Base-by-base conservation (phyloP, 2,797 vertebrate species). In the Alfaro cultratus region DNA sequence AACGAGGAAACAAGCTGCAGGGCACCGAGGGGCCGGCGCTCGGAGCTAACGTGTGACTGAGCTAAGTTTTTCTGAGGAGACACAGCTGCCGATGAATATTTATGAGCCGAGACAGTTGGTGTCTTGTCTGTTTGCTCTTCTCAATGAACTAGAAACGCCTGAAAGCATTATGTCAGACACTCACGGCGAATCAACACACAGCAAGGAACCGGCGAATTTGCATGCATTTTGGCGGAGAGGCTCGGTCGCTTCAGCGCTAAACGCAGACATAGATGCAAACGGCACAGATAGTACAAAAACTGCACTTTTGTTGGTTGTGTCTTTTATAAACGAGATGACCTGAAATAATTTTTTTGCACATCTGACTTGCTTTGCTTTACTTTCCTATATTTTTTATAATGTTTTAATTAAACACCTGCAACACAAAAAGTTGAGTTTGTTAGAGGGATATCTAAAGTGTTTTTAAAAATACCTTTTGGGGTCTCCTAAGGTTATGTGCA, bases 1-100 rank as follows among this genome's bases (percentile, higher is more conserved):
- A 60, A 73, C 53, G 75, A 78, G 78, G 75, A 78, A 87, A 80
- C 74, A 49, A 64, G 74, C 41, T 3, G 34, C 68, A 79, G 77
- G 46, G 80, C n/a, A 64, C 16, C 45, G 74, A 81, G 87, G 87
- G 75, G 79, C 81, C 67, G 21, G 9, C 43, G 68, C 84, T 83
- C 70, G 41, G 57, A 23, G 39, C 75, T 46, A 83, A 70, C 83
- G 73, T 87, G 76, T 81, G 83, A 79, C 85, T 73, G 68, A 89
- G 89, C 76, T 87, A 85, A 49, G 73, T 82, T 82, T 85, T 88
- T 71, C 80, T 77, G 78, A 78, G 80, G 90, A 83, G 88, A 88
- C 90, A 90, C 95, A 96, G 96, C 93, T 96, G 95, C 91, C 93
- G 80, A 85, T 96, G 94, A 94, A 96, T 96, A 96, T 96, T 95